phyloP scores from a whole-genome alignment of 2,888 invertebrate species.

The Myopa tessellatipennis region DNA sequence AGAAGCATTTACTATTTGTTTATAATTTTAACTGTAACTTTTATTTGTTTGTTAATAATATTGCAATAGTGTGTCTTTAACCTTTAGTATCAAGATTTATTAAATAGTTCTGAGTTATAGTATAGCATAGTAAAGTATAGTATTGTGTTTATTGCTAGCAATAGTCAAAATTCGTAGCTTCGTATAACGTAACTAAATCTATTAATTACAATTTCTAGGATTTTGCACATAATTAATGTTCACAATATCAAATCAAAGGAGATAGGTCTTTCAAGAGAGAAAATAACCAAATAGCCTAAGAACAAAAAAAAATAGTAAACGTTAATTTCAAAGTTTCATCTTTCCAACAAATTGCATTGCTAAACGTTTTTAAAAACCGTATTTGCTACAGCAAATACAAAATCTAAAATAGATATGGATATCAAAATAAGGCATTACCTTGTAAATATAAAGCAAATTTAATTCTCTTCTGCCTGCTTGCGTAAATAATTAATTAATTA shows the following conservation, averaged over 20 bases:
- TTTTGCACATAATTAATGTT: background rate
- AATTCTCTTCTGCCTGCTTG: background rate
- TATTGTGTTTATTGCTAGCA: background rate
- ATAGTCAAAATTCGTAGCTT: constrained; percentile 21
- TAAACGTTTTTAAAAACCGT: too few relatives aligned
- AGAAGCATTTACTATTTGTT: too few relatives aligned
- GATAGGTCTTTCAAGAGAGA: background rate
- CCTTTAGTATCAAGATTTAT: too few relatives aligned
- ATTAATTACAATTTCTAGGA: constrained; percentile 2
- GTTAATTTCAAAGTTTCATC: too few relatives aligned
- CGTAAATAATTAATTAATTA: background rate
- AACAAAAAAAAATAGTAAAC: too few relatives aligned
- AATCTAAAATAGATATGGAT: background rate
- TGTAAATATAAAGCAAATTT: background rate
- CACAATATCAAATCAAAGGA: background rate
- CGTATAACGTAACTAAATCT: background rate
- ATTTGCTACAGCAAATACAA: too few relatives aligned
- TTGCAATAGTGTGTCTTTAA: too few relatives aligned
- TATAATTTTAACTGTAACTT: too few relatives aligned
- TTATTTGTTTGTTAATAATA: too few relatives aligned
- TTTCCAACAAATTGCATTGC: too few relatives aligned
- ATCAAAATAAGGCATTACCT: background rate
- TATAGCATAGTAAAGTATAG: too few relatives aligned
- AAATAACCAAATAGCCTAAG: constrained; percentile 3
- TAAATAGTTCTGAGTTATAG: too few relatives aligned